These are phyloP conservation scores for Theristus sp. DNA, from an alignment of 2,888 invertebrate species.

Conservation along the genomic window DNA sequence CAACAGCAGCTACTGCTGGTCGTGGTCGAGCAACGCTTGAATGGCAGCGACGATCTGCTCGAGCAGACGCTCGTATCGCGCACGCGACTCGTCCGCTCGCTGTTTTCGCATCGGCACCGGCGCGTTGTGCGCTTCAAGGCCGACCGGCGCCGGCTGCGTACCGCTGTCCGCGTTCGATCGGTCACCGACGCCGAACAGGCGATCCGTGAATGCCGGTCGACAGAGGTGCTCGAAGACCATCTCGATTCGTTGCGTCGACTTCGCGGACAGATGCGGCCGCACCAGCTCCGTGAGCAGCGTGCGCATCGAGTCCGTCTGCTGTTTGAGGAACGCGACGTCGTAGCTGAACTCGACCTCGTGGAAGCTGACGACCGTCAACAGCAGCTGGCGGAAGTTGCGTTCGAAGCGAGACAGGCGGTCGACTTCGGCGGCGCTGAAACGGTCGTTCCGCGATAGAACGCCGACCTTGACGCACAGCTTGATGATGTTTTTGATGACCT, in stretches of 20 bases:
- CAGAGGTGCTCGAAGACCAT: background rate
- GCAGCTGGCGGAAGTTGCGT: background rate
- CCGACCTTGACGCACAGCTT: constrained; percentile 2
- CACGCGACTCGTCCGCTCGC: too few relatives aligned
- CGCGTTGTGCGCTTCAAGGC: too few relatives aligned
- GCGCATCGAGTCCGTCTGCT: background rate
- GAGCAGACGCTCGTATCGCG: too few relatives aligned
- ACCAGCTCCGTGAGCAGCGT: background rate
- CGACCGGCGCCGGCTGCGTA: too few relatives aligned
- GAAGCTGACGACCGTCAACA: constrained; percentile 1
- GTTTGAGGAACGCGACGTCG: background rate
- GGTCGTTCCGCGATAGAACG: background rate
- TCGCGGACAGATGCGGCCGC: background rate
- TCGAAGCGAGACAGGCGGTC: background rate
- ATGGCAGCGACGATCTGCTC: too few relatives aligned
- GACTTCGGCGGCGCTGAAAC: background rate
- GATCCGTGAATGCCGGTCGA: background rate
- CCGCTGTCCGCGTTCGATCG: background rate
- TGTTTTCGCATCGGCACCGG: too few relatives aligned
- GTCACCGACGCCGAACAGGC: background rate
- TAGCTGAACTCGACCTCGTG: constrained; percentile 3
- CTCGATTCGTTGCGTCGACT: background rate
- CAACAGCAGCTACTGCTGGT: too few relatives aligned
- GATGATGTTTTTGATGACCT: constrained; percentile 2
- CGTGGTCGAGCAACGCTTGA: too few relatives aligned